These are phyloP conservation scores for Halictus ligatus DNA, from an alignment of 2,888 invertebrate genomes.

Conservation along the genomic window DNA sequence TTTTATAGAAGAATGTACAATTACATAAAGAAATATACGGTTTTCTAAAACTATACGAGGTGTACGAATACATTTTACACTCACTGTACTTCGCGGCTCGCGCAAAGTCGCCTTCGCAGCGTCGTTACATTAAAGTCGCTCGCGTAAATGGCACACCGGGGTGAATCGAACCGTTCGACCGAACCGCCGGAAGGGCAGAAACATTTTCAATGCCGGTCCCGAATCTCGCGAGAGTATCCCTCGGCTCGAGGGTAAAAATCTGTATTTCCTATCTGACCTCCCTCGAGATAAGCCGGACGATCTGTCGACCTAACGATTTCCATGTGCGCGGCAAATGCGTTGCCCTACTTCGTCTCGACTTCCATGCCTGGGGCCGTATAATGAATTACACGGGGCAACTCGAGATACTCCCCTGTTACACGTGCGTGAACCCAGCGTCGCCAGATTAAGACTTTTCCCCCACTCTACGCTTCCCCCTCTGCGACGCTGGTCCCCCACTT, in stretches of 20 bases:
- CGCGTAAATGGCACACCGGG: slow-evolving; percentile 24
- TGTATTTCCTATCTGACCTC: slow-evolving; percentile 29
- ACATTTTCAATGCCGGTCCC: slow-evolving; percentile 48
- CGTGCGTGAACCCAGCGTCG: not conserved
- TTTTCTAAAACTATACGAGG: too few relatives aligned
- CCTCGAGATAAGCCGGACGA: slow-evolving; percentile 31
- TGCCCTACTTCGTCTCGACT: not conserved
- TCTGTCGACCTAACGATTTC: slow-evolving; percentile 39
- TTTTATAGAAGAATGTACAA: too few relatives aligned
- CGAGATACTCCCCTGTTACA: not conserved
- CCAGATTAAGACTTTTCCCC: too few relatives aligned
- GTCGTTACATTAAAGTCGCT: slow-evolving; percentile 23
- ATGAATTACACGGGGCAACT: slow-evolving; percentile 11
- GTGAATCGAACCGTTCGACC: slow-evolving; percentile 39
- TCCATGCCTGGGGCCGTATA: not conserved
- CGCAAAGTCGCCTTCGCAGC: slow-evolving; percentile 17
- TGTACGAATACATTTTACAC: too few relatives aligned
- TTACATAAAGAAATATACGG: too few relatives aligned
- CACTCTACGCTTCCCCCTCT: too few relatives aligned
- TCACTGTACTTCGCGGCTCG: slow-evolving; percentile 34
- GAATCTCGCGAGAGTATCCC: slow-evolving; percentile 35
- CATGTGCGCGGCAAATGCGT: not conserved
- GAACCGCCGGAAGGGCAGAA: slow-evolving; percentile 34
- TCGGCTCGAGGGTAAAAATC: slow-evolving; percentile 32
- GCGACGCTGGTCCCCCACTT: too few relatives aligned